Base-by-base conservation (phyloP, 2,797 vertebrate genomes). In the Diplodus puntazzo region DNA sequence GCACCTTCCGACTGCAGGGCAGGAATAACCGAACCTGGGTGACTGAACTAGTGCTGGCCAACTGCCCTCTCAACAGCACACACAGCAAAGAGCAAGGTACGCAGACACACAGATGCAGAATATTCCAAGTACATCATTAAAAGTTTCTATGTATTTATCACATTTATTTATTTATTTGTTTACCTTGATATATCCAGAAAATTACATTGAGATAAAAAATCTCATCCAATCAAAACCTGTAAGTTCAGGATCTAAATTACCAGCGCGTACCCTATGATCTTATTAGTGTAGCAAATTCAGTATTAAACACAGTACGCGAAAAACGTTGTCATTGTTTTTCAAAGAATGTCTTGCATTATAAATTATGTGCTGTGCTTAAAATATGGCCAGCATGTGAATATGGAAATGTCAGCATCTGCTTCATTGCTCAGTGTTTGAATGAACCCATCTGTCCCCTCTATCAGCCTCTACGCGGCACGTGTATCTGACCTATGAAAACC, bases 1-100 rank as follows among this genome's bases (percentile, higher is more conserved):
- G 97, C 94, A 99, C 98, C 92, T 97, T 99, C 94, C 95, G 98
- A 61, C 93, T 99, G 84, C 98, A 99, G 95, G 98, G 98, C 85
- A 97, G 98, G 88, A 99, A 99, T 92, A 99, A 99, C 89, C 96
- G 98, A 81, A 99, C 98, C 0, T 99, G 98, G 98, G 97, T 99
- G 87, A 98, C 97, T 69, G 98, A 99, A 88, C 94, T 99, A 88
- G 95, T 99, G 67, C 96, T 99, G 93, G 96, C 98, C 81, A 98
- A 97, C 92, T 99, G 98, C 84, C 98, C 98, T 0, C 96, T 99
- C 58, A 97, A 95, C 93, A 98, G 97, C 92, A 97, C 97, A 76
- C 96, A 97, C 75, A 97, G 95, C 89, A 98, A 98, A 89, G 98
- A 99, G 74, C 98, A 98, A 96, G 97, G 98, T 98, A 75, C 18